Percentiles rank a stretch among this genome's conserved stretches.
Evolutionary conservation across 64 coral and sea anemone genomes (phyloP).

Genomic region (Porites australiensis): DNA sequence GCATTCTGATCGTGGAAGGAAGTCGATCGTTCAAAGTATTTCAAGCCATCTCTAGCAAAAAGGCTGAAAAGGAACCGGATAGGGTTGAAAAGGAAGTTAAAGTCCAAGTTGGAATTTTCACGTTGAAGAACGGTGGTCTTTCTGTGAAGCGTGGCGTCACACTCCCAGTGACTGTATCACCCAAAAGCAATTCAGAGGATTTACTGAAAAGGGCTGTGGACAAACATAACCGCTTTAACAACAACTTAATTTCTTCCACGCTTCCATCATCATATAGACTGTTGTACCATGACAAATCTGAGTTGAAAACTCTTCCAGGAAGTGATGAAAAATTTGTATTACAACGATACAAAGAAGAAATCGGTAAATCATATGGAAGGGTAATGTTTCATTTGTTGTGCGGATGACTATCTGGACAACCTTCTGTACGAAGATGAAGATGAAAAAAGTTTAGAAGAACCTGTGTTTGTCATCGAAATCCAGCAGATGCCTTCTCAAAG

Average conservation of each 20-base stretch:
- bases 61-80: conserved; percentile 42
- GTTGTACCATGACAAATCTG: conserved; percentile 51
- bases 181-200: conserved; percentile 37
- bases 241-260: conserved; percentile 33
- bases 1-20: too few relatives aligned
- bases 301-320: conserved; percentile 41
- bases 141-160: conserved; percentile 50
- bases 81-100: conserved; percentile 44
- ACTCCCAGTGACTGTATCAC: conserved; percentile 57
- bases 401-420: conserved; percentile 14
- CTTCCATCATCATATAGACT: conserved; percentile 59
- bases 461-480: conserved; percentile 31
- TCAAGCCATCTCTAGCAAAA: conserved; percentile 38
- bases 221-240: conserved; percentile 37
- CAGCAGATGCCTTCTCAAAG: too few relatives aligned
- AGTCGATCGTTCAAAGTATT: conserved; percentile 53
- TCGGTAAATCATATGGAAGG: conserved; percentile 39
- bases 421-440: conserved; percentile 32
- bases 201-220: conserved; percentile 40
- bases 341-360: conserved; percentile 40
- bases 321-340: conserved; percentile 31
- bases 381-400: conserved; percentile 28
- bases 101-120: conserved; percentile 45
- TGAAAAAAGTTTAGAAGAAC: conserved; percentile 1
- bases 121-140: conserved; percentile 44